Evolutionary conservation across 2,797 vertebrate genomes (phyloP).

Genomic region (Adrianichthys oophorus): DNA sequence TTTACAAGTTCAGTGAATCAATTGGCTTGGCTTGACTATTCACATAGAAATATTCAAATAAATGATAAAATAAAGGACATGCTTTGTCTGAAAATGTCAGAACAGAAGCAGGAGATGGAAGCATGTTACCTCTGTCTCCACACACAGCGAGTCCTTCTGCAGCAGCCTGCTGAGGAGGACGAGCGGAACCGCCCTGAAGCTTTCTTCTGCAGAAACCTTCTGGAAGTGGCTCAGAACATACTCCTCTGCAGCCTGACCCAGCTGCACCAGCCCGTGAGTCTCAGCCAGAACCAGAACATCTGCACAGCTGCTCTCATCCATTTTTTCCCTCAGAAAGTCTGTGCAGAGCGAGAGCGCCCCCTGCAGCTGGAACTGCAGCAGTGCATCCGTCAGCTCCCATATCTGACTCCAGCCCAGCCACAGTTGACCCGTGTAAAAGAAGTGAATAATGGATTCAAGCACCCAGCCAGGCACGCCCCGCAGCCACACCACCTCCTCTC

Average conservation of each 20-base stretch:
- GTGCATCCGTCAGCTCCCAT: constrained; percentile 75
- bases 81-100: background rate
- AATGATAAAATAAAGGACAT: too few species aligned
- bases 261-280: constrained; percentile 9
- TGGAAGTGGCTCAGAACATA: constrained; percentile 24
- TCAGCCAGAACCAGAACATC: constrained; percentile 36
- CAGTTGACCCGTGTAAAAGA: constrained; percentile 23
- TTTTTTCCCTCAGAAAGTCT: constrained; percentile 22
- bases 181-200: constrained; percentile 25
- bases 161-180: constrained; percentile 13
- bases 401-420: constrained; percentile 67
- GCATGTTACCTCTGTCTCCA: constrained; percentile 21
- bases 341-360: constrained; percentile 77
- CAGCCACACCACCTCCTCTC: constrained; percentile 17
- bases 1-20: too few species aligned
- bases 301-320: constrained; percentile 27
- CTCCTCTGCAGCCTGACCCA: constrained; percentile 8
- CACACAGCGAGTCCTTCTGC: constrained; percentile 20
- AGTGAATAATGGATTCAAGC: constrained; percentile 22
- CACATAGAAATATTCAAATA: background rate
- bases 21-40: too few species aligned
- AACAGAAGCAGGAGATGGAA: background rate
- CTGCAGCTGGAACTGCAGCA: constrained; percentile 74
- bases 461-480: constrained; percentile 8
- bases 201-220: constrained; percentile 15